Percentiles rank a stretch among this genome's conserved stretches.
These are phyloP conservation scores for Gallinago solitaria DNA, from an alignment of 2,797 vertebrate genomes.

Conservation along the genomic window DNA sequence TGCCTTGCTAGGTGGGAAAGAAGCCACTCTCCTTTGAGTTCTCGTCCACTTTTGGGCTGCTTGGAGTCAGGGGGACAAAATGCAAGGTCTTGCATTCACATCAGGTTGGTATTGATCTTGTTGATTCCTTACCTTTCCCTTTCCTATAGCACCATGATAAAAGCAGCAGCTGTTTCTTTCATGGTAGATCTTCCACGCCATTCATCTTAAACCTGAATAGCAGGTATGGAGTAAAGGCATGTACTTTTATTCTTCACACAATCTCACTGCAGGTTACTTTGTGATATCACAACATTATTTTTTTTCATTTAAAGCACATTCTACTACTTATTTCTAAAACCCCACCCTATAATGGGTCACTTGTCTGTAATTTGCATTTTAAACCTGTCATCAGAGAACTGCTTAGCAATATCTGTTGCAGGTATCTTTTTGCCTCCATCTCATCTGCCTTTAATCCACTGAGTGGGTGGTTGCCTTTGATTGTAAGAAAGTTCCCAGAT, in stretches of 20 bases:
- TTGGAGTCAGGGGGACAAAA: not conserved
- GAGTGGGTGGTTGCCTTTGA: constrained; percentile 28
- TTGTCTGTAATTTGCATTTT: not conserved
- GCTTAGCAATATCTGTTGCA: not conserved
- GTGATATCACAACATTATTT: not conserved
- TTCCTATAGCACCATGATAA: not conserved
- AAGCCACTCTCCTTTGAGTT: not conserved
- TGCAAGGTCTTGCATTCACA: not conserved
- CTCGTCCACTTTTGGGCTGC: not conserved
- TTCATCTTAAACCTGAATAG: not conserved
- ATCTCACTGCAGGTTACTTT: not conserved
- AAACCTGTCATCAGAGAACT: not conserved
- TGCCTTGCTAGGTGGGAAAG: not conserved
- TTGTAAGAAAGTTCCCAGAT: constrained; percentile 30
- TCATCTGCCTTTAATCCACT: constrained; percentile 11
- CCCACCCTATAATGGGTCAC: not conserved
- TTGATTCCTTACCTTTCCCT: not conserved
- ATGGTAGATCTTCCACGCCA: not conserved
- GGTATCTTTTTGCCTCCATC: not conserved
- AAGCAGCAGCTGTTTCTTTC: not conserved
- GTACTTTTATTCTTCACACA: not conserved
- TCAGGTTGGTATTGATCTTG: not conserved
- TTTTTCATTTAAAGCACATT: not conserved
- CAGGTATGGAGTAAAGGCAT: not conserved
- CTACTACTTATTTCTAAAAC: not conserved